A percentile compares a stretch with the other conserved stretches of the same genome.
phyloP scores from a whole-genome alignment of 2,888 invertebrate species.

The Argyra leucocephala region DNA sequence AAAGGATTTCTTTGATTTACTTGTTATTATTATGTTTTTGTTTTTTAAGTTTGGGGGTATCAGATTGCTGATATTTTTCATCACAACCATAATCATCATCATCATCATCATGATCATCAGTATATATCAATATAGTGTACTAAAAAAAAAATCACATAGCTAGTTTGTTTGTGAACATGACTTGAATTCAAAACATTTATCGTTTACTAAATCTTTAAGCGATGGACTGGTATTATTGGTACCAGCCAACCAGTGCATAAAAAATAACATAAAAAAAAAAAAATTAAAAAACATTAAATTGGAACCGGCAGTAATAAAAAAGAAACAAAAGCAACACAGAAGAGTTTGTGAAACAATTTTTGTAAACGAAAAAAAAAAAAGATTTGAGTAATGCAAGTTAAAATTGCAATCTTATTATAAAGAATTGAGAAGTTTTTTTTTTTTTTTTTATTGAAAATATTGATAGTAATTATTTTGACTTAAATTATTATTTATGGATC shows the following conservation, averaged over 20 bases:
- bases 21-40: background rate
- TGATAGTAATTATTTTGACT: background rate
- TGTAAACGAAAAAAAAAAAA: too few species aligned
- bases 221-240: background rate
- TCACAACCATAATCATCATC: background rate
- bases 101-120: background rate
- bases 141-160: background rate
- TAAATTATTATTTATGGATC: slow-evolving; percentile 1
- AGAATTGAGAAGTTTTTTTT: background rate
- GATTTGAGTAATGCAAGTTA: background rate
- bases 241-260: background rate
- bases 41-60: background rate
- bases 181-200: background rate
- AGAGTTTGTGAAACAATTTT: background rate
- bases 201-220: background rate
- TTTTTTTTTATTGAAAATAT: background rate
- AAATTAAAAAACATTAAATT: background rate
- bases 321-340: background rate
- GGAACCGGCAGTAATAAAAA: background rate
- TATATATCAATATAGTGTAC: background rate
- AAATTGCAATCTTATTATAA: background rate
- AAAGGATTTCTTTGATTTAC: background rate
- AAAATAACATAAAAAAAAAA: background rate
- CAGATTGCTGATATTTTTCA: background rate
- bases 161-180: background rate